Base-by-base conservation (phyloP, 1,140 invertebrate genomes). In the Pomacea maculata region DNA sequence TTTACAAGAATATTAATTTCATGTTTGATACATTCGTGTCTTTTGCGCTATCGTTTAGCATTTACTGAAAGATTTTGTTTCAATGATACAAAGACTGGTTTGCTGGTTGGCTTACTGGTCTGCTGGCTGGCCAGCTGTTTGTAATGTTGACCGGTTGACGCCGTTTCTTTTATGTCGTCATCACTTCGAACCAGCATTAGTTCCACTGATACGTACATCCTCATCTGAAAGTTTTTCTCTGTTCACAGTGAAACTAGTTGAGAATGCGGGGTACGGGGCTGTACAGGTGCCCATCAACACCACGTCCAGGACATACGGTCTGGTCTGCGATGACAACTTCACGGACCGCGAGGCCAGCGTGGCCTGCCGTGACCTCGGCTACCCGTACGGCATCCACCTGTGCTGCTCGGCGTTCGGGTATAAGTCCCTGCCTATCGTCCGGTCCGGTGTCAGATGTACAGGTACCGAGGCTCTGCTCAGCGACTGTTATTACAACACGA, bases 321-420 rank as follows among this genome's bases (percentile, higher is more conserved):
- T 76, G 19, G 86, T 87, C 8, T 87, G 86, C 75, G 82, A 83
- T 45, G 86, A 87, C 63, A 80, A 75, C n/a, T 87, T 87, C 80
- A 80, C 83, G 63, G 84, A 85, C 21, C 70, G 75, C 14, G 84
- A 82, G 25, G 86, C 86, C 61, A 78, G 29, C 11, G 80, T 85
- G 4, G 86, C 86, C 4, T 89, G 88, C 75, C 81, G 83, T 64
- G 83, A 85, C 34, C 78, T 88, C 3, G 85, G 85, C 12, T 88
- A 80, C 72, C 70, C 78, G 1, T 85, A 88, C 67, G 88, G 88
- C 11, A 78, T 81, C 52, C 82, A 84, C 7, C 80, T 89, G 21
- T 86, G 83, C 67, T 83, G 85, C 74, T 88, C 87, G 15, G 83
- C 86, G 7, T 89, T 83, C 74, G 83, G 83, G 15, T 68, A 73